Base-by-base conservation (phyloP, 2,888 invertebrate genomes). In the Nebria salina region DNA sequence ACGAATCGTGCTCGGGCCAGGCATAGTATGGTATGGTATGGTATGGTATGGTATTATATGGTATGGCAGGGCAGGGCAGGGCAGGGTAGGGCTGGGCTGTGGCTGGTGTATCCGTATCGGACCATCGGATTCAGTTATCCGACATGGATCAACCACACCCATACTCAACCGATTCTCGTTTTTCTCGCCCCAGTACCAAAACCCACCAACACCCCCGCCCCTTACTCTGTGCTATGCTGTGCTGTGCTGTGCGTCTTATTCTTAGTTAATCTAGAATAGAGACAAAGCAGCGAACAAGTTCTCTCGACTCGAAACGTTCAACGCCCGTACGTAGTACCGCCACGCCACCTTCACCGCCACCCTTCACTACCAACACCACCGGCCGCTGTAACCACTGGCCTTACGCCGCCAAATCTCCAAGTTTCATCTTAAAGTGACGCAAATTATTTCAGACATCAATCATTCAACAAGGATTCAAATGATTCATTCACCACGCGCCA, bases 181-280 rank as follows among this genome's bases (percentile, higher is more conserved):
- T 54, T 34, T 34, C 70, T 13, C 13, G 7, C 66, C 66, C 8
- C 13, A 20, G 20, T 26, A 20, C 13, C 70, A 70, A 13, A 25
- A n/a, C 20, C 68, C 70, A 15, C 25, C 15, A 11, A 11, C 20
- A 25, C 68, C 2, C n/a, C 20, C 68, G 2, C 20, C 20, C 68
- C 25, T n/a, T 20, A 26, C 68, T 15, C 26, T 68, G 68, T 68
- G 9, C 68, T 68, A 0, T 20, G 25, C 70, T 15, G 15, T 66
- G 9, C 68, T 68, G 2, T 20, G 25, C 70, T 15, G 15, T 66
- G 11, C 70, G 65, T 80, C 65, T 73, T 73, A 72, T 80, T 65
- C 80, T 80, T 75, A 80, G 74, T 75, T 80, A 80, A 80, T 80
- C 80, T 75, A 80, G 79, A 79, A 5, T 34, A 34, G 65, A 66